Evolutionary conservation across 2,113 vertebrate species (phyloP), one percentile per base, ranked within the genome.

Genomic region (Elachura formosa): DNA sequence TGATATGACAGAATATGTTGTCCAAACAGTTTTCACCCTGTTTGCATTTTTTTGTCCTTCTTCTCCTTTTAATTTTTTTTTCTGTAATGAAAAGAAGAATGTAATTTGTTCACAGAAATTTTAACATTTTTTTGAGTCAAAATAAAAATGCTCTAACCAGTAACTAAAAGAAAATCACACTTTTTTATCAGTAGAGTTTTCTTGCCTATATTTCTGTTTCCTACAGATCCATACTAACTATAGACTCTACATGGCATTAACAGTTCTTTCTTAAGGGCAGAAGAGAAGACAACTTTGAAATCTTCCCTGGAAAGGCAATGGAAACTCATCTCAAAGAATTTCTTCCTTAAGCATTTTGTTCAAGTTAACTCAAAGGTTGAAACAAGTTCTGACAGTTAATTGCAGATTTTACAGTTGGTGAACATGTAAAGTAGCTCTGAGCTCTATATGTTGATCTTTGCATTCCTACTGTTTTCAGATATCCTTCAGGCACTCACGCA

Each of bases 1-100:
- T 26, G 17, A 18, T 51, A 16, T 11, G 12, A 59, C 2, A 84
- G 51, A 81, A 81, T 20, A 12, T 66, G 19, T 15, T 45, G 9
- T 11, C 16, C 31, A n/a, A 77, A 52, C 12, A 43, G 5, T 61
- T 63, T 68, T 18, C 14, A 15, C 13, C 7, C 11, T 36, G 1
- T 1, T 51, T 64, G 10, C 0, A 7, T 45, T 29, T 36, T 23
- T 26, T 11, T 14, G 2, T 1, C 1, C 6, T 7, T 18, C 2
- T n/a, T 4, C 2, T 20, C 4, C 2, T 8, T 18, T 31, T 25
- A n/a, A n/a, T n/a, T n/a, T n/a, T n/a, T n/a, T n/a, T 49, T 24
- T 28, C 19, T 49, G 4, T 5, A 64, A 51, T 38, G 66, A 28
- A 84, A 63, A 29, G 1, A 61, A 43, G 1, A 40, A 56, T 40